These are phyloP conservation scores for Pandemis heparana DNA, from an alignment of 2,888 invertebrate genomes.

Conservation along the genomic window DNA sequence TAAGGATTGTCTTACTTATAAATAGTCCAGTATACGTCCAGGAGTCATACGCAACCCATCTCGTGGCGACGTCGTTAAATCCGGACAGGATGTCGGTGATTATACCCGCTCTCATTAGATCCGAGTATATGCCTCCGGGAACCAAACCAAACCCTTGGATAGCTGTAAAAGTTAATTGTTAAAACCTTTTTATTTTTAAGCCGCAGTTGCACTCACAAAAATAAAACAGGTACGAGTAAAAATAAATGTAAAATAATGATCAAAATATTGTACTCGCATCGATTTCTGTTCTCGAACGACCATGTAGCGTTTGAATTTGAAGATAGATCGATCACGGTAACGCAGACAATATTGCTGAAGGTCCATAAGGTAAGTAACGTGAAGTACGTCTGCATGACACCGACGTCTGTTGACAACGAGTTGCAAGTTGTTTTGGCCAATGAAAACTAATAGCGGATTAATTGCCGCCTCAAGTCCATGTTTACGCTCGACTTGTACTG, in stretches of 20 bases:
- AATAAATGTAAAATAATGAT: neutral
- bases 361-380: too few relatives aligned
- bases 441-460: neutral
- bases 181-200: too few relatives aligned
- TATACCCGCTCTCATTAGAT: constrained; percentile 86
- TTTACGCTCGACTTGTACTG: neutral
- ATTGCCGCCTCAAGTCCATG: neutral
- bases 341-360: neutral
- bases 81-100: constrained; percentile 88
- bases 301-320: constrained; percentile 9
- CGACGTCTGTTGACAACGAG: neutral
- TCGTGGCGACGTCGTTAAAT: constrained; percentile 91
- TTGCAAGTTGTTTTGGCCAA: constrained; percentile 1
- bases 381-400: constrained; percentile 6
- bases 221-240: neutral
- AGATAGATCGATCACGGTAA: neutral
- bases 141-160: constrained; percentile 84
- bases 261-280: constrained; percentile 67
- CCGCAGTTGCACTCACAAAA: too few relatives aligned
- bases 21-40: constrained; percentile 92
- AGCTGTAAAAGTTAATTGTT: constrained; percentile 59
- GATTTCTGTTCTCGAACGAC: constrained; percentile 49
- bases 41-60: constrained; percentile 93
- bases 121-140: constrained; percentile 93
- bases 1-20: constrained; percentile 78